Conservation (phyloP, 1,140 invertebrate species). For the Bilobella aurantiaca region DNA sequence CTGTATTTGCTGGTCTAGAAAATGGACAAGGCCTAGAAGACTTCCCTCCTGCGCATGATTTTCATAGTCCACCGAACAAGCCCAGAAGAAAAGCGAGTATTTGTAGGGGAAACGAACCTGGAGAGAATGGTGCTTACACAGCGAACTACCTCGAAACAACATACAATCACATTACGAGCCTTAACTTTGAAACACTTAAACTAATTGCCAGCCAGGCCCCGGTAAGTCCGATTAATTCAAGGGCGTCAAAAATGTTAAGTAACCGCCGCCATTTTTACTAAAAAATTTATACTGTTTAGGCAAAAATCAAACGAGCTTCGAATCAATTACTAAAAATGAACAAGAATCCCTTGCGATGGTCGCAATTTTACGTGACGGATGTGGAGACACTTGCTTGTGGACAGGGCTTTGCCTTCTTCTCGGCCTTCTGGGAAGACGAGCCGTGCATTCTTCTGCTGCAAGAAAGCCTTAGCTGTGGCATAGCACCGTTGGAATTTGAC, state of each 20-base stretch:
- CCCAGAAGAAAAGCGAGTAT: slow-evolving; percentile 30
- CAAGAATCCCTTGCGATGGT: slow-evolving; percentile 20
- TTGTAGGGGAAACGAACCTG: slow-evolving; percentile 13
- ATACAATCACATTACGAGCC: slow-evolving; percentile 28
- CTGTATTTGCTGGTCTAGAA: slow-evolving; percentile 21
- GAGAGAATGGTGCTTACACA: slow-evolving; percentile 9
- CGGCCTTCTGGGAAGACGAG: slow-evolving; percentile 27
- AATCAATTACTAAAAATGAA: slow-evolving; percentile 9
- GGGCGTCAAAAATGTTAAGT: background rate
- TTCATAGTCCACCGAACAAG: slow-evolving; percentile 27
- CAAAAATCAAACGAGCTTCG: slow-evolving; percentile 18
- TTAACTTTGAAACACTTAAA: slow-evolving; percentile 32
- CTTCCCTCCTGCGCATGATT: background rate
- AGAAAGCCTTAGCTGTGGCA: slow-evolving; percentile 13
- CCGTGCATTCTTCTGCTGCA: slow-evolving; percentile 27
- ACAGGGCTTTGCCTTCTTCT: slow-evolving; percentile 28
- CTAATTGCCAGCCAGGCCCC: slow-evolving; percentile 31
- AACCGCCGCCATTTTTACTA: too few species aligned
- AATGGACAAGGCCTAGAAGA: background rate
- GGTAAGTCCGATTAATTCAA: slow-evolving; percentile 23
- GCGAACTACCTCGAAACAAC: slow-evolving; percentile 20
- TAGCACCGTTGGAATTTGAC: slow-evolving; percentile 18
- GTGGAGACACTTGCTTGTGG: slow-evolving; percentile 18
- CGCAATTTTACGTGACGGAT: slow-evolving; percentile 26
- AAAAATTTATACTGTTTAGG: slow-evolving; percentile 12